Evolutionary conservation across 2,888 invertebrate genomes (phyloP).

Genomic region (Nephrotoma guestfalica): DNA sequence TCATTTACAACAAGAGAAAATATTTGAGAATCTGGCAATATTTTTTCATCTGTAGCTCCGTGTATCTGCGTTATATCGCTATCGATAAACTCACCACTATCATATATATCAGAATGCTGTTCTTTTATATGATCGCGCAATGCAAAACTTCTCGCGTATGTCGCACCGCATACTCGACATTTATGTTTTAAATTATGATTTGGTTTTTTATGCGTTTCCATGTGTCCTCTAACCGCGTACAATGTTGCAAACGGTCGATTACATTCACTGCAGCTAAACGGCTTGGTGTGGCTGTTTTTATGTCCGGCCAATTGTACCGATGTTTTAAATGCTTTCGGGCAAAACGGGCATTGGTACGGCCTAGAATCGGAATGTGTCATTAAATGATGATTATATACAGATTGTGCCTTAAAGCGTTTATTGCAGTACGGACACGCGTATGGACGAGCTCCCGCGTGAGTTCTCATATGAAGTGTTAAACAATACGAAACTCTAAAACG

Average conservation of each 20-base stretch:
- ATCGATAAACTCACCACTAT: neutral
- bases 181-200: slow-evolving; percentile 51
- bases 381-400: slow-evolving; percentile 64
- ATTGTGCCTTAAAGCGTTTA: slow-evolving; percentile 61
- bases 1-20: neutral
- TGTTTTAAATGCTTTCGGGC: slow-evolving; percentile 68
- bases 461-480: slow-evolving; percentile 62
- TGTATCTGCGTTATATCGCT: neutral
- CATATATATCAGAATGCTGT: slow-evolving; percentile 34
- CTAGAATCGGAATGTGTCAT: slow-evolving; percentile 62
- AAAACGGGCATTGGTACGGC: slow-evolving; percentile 58
- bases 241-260: slow-evolving; percentile 64
- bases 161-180: slow-evolving; percentile 58
- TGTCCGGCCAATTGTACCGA: slow-evolving; percentile 65
- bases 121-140: slow-evolving; percentile 56
- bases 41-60: neutral
- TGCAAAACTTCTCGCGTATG: slow-evolving; percentile 60
- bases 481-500: slow-evolving; percentile 68
- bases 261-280: slow-evolving; percentile 61
- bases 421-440: slow-evolving; percentile 58
- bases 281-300: slow-evolving; percentile 68
- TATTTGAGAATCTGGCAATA: neutral
- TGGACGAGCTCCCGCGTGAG: slow-evolving; percentile 62
- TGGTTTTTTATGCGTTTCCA: slow-evolving; percentile 53
- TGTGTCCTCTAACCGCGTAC: slow-evolving; percentile 61